A percentile compares a stretch with the other conserved stretches of the same genome.
phyloP scores from a whole-genome alignment of 2,888 invertebrate genomes.

The Eupelmus urozonus region DNA sequence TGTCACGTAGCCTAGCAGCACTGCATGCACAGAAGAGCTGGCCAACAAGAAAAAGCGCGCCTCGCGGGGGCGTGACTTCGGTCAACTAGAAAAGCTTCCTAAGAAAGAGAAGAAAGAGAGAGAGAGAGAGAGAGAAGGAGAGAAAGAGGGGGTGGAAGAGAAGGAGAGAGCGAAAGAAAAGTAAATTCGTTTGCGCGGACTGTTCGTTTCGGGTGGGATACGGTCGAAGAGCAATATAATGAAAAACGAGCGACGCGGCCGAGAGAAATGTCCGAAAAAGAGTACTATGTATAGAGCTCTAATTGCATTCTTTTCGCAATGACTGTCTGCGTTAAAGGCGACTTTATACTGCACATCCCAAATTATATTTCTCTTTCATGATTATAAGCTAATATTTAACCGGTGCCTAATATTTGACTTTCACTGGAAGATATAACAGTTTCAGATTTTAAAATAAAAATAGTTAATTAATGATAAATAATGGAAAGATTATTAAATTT shows the following conservation, averaged over 20 bases:
- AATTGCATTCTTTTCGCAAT: slow-evolving; percentile 34
- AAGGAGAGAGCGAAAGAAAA: background rate
- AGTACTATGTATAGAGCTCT: background rate
- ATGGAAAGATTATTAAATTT: too few species aligned
- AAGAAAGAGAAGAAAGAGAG: background rate
- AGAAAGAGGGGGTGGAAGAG: background rate
- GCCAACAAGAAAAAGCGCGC: slow-evolving; percentile 36
- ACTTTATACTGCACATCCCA: background rate
- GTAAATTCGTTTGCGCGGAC: slow-evolving; percentile 43
- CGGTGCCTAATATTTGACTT: too few species aligned
- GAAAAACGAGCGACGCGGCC: background rate
- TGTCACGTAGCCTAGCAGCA: slow-evolving; percentile 43
- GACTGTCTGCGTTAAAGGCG: background rate
- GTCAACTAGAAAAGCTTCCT: slow-evolving; percentile 31
- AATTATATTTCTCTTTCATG: too few species aligned
- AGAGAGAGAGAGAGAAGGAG: background rate
- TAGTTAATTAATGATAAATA: too few species aligned
- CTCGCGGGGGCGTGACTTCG: slow-evolving; percentile 42
- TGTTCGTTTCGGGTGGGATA: background rate
- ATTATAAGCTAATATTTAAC: too few species aligned
- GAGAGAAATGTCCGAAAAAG: background rate
- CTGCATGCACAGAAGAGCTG: slow-evolving; percentile 4
- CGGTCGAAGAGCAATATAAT: background rate
- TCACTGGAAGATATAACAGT: too few species aligned
- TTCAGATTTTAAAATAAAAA: too few species aligned